A percentile compares a stretch with the other conserved stretches of the same genome.
These are phyloP conservation scores for Pollenia amentaria DNA, from an alignment of 2,888 invertebrate genomes.

Conservation along the genomic window DNA sequence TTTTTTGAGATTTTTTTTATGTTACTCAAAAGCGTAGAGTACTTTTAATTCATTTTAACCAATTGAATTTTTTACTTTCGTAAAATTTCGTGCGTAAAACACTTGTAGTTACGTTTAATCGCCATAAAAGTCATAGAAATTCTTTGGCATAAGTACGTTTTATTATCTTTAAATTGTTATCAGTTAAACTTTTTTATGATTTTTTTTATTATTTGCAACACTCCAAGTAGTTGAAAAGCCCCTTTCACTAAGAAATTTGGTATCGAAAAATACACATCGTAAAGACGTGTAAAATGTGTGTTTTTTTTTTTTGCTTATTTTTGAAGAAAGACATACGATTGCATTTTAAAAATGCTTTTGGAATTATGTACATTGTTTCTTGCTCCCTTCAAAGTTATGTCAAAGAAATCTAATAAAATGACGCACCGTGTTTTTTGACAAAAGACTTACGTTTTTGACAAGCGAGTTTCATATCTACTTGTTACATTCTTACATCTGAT, in stretches of 20 bases:
- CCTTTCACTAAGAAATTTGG: background rate
- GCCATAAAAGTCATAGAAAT: constrained; percentile 55
- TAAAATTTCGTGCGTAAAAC: constrained; percentile 17
- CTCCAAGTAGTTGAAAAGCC: background rate
- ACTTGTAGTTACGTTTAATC: constrained; percentile 38
- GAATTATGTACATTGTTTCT: no score
- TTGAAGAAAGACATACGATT: background rate
- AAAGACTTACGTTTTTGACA: no score
- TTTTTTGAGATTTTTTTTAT: no score
- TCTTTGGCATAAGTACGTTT: constrained; percentile 51
- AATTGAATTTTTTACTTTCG: background rate
- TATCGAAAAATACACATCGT: background rate
- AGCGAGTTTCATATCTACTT: no score
- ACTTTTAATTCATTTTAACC: background rate
- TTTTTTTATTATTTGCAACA: constrained; percentile 19
- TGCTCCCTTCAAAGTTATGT: no score
- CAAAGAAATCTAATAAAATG: no score
- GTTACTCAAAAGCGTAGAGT: background rate
- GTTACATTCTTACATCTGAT: no score
- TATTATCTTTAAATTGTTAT: constrained; percentile 57
- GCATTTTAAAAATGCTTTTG: no score
- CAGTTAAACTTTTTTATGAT: constrained; percentile 23
- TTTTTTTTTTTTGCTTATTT: no score
- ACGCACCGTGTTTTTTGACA: no score
- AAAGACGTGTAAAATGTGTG: no score